Base-by-base conservation (phyloP, 1,140 invertebrate genomes). In the Bombus sibiricus region DNA sequence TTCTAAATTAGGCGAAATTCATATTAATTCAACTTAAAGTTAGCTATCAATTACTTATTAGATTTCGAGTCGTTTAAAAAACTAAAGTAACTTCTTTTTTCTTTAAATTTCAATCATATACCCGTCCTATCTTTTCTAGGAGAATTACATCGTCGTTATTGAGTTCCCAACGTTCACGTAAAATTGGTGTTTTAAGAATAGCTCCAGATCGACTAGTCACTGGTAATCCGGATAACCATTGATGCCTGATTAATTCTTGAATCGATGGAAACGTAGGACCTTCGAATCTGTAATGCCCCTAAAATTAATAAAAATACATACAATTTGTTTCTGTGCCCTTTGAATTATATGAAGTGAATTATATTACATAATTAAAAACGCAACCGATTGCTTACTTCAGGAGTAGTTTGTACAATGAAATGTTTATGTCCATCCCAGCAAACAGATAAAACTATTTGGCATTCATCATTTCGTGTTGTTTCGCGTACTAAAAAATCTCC, bases 341-440 rank as follows among this genome's bases (percentile, higher is more conserved):
- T n/a, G 15, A 47, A 47, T 47, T 47, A 47, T 47, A 47, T 15
- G 43, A 53, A 18, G 47, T 53, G 47, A 53, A 22, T 34, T 22
- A 43, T 2, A 37, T 37, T 3, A 57, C 22, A 57, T 86, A 25
- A 12, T 57, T 34, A 28, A 15, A 39, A 59, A 3, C 1, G 2
- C 3, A 75, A 82, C 25, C n/a, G 3, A 3, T 53, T 43, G 37
- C 88, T 93, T 95, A 98, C 97, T 95, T 99, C 98, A 25, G 97
- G 96, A 22, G 98, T 98, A 37, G 97, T 98, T 96, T 99, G 99
- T 78, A 99, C 98, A 89, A 99, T 99, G 93, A 99, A 99, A 96
- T 99, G 99, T 94, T 99, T 99, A 92, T 99, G 98, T 13, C 98
- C 98, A 82, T 98, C 98, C 99, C 99, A 99, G 93, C 97, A 98